Conservation (phyloP, 2,113 vertebrate genomes). For the Bos indicus region DNA sequence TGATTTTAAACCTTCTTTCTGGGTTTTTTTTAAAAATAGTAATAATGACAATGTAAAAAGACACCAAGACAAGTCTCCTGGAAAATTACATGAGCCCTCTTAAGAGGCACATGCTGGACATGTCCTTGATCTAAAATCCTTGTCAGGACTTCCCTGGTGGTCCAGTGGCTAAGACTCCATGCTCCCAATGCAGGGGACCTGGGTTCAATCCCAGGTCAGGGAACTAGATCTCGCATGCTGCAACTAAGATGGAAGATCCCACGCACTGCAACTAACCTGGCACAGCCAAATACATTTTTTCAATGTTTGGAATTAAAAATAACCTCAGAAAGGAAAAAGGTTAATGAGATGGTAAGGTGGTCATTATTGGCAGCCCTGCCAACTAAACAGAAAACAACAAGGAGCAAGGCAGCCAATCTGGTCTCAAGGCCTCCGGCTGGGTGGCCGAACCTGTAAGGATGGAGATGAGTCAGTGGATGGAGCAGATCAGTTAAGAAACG, state of each 20-base stretch:
- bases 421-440: neutral
- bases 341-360: neutral
- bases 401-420: neutral
- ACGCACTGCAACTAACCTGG: neutral
- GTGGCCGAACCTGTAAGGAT: neutral
- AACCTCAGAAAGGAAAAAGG: neutral
- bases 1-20: neutral
- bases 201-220: neutral
- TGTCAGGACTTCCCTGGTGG: neutral
- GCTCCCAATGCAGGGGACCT: neutral
- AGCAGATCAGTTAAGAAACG: neutral
- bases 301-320: neutral
- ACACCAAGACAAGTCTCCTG: neutral
- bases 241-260: neutral
- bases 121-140: neutral
- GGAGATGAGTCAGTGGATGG: neutral
- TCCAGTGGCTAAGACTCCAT: neutral
- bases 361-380: neutral
- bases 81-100: neutral
- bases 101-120: neutral
- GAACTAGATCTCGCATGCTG: neutral
- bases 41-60: neutral
- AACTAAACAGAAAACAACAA: neutral
- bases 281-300: neutral
- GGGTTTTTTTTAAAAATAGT: neutral